Conservation (phyloP, 2,113 vertebrate species). For the Pardalotus punctatus region DNA sequence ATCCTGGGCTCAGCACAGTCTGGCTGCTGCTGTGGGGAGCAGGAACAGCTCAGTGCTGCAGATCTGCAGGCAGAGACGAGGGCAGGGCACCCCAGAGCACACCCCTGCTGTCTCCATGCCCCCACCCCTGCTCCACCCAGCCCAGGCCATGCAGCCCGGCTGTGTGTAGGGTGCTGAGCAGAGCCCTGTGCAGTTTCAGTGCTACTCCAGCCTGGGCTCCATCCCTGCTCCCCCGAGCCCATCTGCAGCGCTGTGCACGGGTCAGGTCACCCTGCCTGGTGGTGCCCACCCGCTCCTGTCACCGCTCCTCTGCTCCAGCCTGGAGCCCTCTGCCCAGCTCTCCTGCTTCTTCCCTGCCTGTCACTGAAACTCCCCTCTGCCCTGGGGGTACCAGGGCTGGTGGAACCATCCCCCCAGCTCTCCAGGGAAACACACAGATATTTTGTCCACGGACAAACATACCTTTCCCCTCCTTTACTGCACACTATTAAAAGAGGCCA, state of each 20-base stretch:
- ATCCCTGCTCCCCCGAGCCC: background rate
- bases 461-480: background rate
- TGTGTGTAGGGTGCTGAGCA: background rate
- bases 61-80: background rate
- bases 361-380: background rate
- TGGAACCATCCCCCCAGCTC: background rate
- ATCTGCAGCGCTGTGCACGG: background rate
- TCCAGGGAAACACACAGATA: background rate
- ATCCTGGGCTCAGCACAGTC: background rate
- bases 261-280: background rate
- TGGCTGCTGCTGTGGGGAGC: accelerated
- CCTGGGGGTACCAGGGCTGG: background rate
- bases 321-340: background rate
- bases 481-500: background rate
- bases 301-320: accelerated
- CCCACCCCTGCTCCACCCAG: background rate
- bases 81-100: accelerated
- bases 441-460: background rate
- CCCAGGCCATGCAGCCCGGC: background rate
- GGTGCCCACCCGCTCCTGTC: background rate
- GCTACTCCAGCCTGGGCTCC: background rate
- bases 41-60: accelerated
- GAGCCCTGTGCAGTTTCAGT: background rate
- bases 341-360: background rate
- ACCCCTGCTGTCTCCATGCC: background rate